phyloP scores from a whole-genome alignment of 1,140 invertebrate species.

The Drosophila subobscura region DNA sequence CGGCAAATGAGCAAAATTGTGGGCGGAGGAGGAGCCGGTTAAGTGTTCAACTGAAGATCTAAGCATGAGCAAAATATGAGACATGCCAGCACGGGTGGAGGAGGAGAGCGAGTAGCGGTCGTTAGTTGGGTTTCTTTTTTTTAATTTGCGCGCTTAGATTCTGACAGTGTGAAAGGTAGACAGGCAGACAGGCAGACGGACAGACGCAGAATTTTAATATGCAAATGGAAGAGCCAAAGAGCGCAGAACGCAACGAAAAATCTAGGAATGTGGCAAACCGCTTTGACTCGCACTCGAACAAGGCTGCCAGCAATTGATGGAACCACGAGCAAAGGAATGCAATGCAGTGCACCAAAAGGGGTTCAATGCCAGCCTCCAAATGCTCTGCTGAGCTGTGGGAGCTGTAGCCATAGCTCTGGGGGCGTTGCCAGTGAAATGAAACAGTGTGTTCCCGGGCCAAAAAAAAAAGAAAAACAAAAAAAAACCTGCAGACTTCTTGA shows the following conservation, averaged over 20 bases:
- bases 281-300: constrained; percentile 30
- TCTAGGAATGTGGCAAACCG: constrained; percentile 30
- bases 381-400: not conserved
- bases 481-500: constrained; percentile 13
- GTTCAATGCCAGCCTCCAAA: constrained; percentile 40
- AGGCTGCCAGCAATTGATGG: constrained; percentile 32
- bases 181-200: constrained; percentile 58
- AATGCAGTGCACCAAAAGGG: constrained; percentile 6
- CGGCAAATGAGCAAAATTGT: constrained; percentile 77
- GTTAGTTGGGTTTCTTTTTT: constrained; percentile 60
- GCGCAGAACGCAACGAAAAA: constrained; percentile 29
- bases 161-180: constrained; percentile 66
- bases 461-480: constrained; percentile 21
- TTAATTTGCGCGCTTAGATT: constrained; percentile 55
- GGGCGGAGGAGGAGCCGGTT: constrained; percentile 56
- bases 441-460: too few species aligned
- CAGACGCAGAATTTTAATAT: constrained; percentile 71
- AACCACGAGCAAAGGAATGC: not conserved
- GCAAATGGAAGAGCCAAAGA: constrained; percentile 56
- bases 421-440: too few species aligned
- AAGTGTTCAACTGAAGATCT: constrained; percentile 60
- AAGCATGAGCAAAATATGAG: constrained; percentile 63
- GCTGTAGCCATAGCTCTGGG: not conserved
- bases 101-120: constrained; percentile 8
- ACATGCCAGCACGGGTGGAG: constrained; percentile 41